A percentile compares a stretch with the other conserved stretches of the same genome.
phyloP scores from a whole-genome alignment of 2,888 invertebrate genomes.

The Ditula angustiorana region DNA sequence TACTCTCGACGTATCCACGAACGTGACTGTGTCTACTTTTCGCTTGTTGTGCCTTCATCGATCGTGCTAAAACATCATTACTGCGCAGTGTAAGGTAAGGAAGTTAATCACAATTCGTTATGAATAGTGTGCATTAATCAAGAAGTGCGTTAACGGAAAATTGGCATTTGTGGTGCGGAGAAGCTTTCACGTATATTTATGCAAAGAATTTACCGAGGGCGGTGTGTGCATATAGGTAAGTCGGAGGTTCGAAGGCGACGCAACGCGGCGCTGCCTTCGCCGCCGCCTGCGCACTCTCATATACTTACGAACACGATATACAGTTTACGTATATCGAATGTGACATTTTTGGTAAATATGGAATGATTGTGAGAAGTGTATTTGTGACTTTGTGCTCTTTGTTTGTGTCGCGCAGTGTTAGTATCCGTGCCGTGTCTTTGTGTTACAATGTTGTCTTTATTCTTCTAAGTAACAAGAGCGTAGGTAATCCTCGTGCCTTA shows the following conservation, averaged over 20 bases:
- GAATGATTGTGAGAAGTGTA: slow-evolving; percentile 62
- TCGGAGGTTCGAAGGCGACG: slow-evolving; percentile 73
- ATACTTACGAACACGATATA: slow-evolving; percentile 22
- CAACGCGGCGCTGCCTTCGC: slow-evolving; percentile 74
- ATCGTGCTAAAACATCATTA: slow-evolving; percentile 80
- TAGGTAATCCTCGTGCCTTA: slow-evolving; percentile 67
- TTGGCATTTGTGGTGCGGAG: slow-evolving; percentile 55
- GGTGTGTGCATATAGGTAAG: slow-evolving; percentile 74
- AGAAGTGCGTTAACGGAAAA: slow-evolving; percentile 67
- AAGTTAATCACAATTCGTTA: slow-evolving; percentile 68
- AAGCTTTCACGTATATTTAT: slow-evolving; percentile 83
- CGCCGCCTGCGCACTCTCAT: slow-evolving; percentile 72
- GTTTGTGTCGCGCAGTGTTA: slow-evolving; percentile 63
- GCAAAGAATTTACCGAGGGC: slow-evolving; percentile 83
- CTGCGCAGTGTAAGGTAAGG: slow-evolving; percentile 84
- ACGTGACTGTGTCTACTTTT: slow-evolving; percentile 81
- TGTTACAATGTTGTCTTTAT: slow-evolving; percentile 63
- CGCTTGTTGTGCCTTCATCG: slow-evolving; percentile 77
- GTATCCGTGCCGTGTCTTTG: slow-evolving; percentile 67
- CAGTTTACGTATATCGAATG: slow-evolving; percentile 52
- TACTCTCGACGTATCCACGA: slow-evolving; percentile 80
- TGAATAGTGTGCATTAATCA: slow-evolving; percentile 67
- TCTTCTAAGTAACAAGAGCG: slow-evolving; percentile 55
- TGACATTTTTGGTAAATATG: slow-evolving; percentile 67
- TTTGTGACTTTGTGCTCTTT: slow-evolving; percentile 66